Evolutionary conservation across 2,888 invertebrate species (phyloP).

Genomic region (Halictus ligatus): DNA sequence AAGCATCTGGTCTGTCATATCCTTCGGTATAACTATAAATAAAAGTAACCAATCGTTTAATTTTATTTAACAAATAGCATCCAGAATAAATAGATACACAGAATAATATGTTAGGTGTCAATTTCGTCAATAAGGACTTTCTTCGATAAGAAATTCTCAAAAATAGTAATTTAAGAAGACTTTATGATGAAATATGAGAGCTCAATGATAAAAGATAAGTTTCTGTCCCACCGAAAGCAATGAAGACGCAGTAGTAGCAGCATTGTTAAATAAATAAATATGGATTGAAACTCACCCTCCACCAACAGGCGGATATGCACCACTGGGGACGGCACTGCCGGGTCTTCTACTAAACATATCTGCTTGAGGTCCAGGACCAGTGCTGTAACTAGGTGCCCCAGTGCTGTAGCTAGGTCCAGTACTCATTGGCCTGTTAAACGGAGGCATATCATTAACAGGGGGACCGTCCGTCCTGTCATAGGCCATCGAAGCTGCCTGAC

Average conservation of each 20-base stretch:
- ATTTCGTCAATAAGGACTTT: neutral
- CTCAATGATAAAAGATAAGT: neutral
- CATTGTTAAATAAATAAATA: neutral
- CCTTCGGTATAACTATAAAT: constrained; percentile 81
- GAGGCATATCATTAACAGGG: constrained; percentile 71
- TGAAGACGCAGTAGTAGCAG: neutral
- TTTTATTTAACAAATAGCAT: neutral
- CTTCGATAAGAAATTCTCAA: neutral
- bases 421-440: constrained; percentile 80
- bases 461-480: constrained; percentile 66
- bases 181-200: neutral
- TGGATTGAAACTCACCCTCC: constrained; percentile 78
- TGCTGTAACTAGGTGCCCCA: constrained; percentile 81
- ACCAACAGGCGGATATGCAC: constrained; percentile 81
- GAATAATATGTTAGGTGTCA: neutral
- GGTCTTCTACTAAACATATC: constrained; percentile 83
- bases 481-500: constrained; percentile 65
- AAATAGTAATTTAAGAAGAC: neutral
- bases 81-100: neutral
- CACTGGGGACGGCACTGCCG: constrained; percentile 81
- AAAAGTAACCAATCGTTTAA: neutral
- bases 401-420: constrained; percentile 77
- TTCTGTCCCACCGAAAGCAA: neutral
- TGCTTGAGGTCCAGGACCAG: constrained; percentile 82
- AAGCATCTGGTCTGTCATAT: constrained; percentile 83